Percentiles rank a stretch among this genome's conserved stretches.
phyloP scores from a whole-genome alignment of 2,888 invertebrate species.

The Ectemnius continuus region DNA sequence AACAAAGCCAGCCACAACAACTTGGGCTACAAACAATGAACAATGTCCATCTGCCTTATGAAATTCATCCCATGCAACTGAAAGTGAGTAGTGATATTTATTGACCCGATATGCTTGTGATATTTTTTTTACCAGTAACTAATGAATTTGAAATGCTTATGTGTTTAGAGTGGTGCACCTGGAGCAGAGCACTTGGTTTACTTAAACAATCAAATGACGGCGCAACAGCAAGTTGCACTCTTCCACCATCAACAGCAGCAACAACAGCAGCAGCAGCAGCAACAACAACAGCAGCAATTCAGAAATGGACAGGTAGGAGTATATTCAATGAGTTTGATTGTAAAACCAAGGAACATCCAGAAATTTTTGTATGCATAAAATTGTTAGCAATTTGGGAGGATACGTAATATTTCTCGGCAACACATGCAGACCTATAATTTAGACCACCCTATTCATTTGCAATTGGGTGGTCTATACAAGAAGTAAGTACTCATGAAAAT shows the following conservation, averaged over 20 bases:
- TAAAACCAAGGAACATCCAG: too few species aligned
- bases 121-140: constrained; percentile 9
- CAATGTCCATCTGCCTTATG: constrained; percentile 76
- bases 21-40: constrained; percentile 80
- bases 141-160: constrained; percentile 2
- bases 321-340: too few species aligned
- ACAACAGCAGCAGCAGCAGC: constrained; percentile 80
- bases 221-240: constrained; percentile 76
- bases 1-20: constrained; percentile 81
- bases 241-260: constrained; percentile 77
- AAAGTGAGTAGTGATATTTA: constrained; percentile 70
- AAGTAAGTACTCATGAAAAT: too few species aligned
- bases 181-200: constrained; percentile 81
- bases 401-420: too few species aligned
- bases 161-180: constrained; percentile 80
- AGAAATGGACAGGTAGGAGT: constrained; percentile 76
- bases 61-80: constrained; percentile 76
- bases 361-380: too few species aligned
- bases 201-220: constrained; percentile 78
- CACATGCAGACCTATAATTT: too few species aligned
- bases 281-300: constrained; percentile 43
- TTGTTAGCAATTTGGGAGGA: too few species aligned
- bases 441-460: too few species aligned
- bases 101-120: background rate
- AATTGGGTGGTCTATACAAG: too few species aligned